A percentile compares a stretch with the other conserved stretches of the same genome.
phyloP scores from a whole-genome alignment of 2,797 vertebrate genomes.

The Parambassis ranga region DNA sequence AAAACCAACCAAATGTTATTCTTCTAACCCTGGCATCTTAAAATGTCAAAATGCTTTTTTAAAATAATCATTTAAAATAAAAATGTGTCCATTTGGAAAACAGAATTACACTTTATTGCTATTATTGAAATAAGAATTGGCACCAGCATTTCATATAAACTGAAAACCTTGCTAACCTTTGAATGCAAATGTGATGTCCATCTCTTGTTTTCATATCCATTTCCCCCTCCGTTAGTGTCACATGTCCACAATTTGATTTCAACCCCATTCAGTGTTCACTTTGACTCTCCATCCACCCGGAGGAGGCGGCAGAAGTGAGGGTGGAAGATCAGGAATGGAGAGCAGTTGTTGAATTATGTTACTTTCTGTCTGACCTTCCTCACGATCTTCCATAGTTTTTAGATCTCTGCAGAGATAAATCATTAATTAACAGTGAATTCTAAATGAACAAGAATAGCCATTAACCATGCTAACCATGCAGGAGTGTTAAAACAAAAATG shows the following conservation, averaged over 20 bases:
- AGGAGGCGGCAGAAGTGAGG: constrained; percentile 87
- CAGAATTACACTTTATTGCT: too few relatives aligned
- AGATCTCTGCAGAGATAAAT: constrained; percentile 64
- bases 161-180: too few relatives aligned
- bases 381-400: constrained; percentile 61
- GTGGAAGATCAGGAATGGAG: constrained; percentile 88
- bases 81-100: too few relatives aligned
- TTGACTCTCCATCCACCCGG: constrained; percentile 80
- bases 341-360: constrained; percentile 86
- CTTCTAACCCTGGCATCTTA: neutral
- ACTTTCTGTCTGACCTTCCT: constrained; percentile 64
- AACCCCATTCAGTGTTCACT: constrained; percentile 88
- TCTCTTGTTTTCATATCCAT: neutral
- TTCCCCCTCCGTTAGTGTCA: neutral
- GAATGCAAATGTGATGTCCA: neutral
- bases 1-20: too few relatives aligned
- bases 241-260: constrained; percentile 46
- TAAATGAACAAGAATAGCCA: constrained; percentile 22
- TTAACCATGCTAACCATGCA: constrained; percentile 34
- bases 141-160: neutral
- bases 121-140: neutral
- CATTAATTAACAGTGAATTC: constrained; percentile 48
- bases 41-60: neutral
- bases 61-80: too few relatives aligned
- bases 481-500: constrained; percentile 10